These are phyloP conservation scores for Luscinia luscinia DNA, from an alignment of 2,797 vertebrate species.

Conservation along the genomic window DNA sequence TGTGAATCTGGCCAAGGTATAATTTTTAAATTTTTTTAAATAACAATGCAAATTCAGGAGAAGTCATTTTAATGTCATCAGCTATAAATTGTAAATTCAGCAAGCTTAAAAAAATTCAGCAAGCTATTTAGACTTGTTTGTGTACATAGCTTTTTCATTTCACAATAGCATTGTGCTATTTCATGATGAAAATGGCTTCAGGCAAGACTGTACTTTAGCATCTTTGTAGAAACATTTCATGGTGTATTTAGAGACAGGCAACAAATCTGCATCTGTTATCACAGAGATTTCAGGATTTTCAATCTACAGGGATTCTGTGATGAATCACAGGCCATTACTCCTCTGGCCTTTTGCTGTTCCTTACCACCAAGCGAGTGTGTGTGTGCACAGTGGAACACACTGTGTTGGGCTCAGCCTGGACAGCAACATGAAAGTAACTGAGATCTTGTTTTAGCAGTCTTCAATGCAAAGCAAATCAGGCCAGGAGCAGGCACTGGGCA, in stretches of 20 bases:
- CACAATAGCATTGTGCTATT: neutral
- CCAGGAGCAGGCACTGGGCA: neutral
- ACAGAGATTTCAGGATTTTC: neutral
- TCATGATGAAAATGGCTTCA: neutral
- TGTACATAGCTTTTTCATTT: neutral
- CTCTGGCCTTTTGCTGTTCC: neutral
- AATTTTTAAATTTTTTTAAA: neutral
- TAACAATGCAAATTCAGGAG: neutral
- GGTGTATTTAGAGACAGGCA: neutral
- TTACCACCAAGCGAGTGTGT: neutral
- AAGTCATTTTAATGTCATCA: neutral
- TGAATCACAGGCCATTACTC: neutral
- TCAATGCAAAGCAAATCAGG: neutral
- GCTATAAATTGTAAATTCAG: neutral
- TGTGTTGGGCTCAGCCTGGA: neutral
- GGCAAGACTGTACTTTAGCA: neutral
- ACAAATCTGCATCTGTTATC: neutral
- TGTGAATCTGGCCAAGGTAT: neutral
- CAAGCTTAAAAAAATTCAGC: neutral
- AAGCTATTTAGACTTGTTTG: neutral
- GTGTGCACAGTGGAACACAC: neutral
- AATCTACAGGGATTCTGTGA: neutral
- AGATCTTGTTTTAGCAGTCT: neutral
- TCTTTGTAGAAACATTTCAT: neutral
- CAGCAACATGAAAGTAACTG: neutral